These are phyloP conservation scores for Camponotus floridanus DNA, from an alignment of 1,140 invertebrate species.

Conservation along the genomic window DNA sequence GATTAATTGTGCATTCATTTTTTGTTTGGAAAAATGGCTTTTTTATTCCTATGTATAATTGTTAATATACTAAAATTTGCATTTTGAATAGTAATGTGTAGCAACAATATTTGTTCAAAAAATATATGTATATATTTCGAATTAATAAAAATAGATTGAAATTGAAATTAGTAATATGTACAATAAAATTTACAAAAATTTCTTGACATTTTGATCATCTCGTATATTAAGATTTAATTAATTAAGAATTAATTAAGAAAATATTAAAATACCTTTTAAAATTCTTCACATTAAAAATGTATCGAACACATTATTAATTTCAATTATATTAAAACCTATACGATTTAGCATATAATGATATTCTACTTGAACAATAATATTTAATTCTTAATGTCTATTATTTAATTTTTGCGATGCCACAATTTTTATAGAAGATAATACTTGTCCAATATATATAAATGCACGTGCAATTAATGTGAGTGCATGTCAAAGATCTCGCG, in stretches of 20 bases:
- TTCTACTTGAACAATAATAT: not conserved
- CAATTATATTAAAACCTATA: not conserved
- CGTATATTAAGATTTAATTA: not conserved
- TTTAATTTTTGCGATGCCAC: not conserved
- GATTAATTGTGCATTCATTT: constrained; percentile 21
- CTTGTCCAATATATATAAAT: not conserved
- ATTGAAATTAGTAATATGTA: not conserved
- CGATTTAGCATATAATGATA: not conserved
- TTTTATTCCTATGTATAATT: constrained; percentile 6
- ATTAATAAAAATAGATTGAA: not conserved
- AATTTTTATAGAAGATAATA: not conserved
- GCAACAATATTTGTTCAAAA: not conserved
- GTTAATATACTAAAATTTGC: not conserved
- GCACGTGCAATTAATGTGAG: not conserved
- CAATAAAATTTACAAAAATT: not conserved
- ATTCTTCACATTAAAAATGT: not conserved
- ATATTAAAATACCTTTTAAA: not conserved
- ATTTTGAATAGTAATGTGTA: not conserved
- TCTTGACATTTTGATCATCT: constrained; percentile 2
- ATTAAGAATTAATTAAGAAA: not conserved
- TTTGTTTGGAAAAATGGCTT: not conserved
- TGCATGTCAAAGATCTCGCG: not conserved
- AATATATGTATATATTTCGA: not conserved
- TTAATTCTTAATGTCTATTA: not conserved
- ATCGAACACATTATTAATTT: not conserved